These are phyloP conservation scores for Fulmarus glacialis DNA, from an alignment of 2,113 vertebrate species.

Conservation along the genomic window DNA sequence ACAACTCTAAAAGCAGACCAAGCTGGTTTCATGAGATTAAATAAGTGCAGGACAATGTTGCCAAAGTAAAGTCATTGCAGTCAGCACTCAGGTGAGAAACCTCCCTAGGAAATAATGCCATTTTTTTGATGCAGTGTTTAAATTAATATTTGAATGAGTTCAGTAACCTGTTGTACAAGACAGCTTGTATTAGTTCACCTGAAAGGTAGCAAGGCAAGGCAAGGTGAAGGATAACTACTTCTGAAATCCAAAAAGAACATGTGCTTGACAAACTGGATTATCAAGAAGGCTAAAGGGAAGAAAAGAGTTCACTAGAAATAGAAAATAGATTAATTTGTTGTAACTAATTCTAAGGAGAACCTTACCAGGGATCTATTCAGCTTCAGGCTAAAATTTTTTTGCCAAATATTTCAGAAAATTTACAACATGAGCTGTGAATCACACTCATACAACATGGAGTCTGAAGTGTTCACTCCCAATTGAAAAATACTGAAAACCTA, in stretches of 20 bases:
- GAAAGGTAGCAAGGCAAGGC: not conserved
- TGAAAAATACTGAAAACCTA: not conserved
- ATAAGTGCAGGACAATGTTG: not conserved
- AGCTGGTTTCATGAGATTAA: not conserved
- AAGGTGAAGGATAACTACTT: not conserved
- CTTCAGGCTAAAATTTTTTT: not conserved
- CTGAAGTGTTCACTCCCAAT: rapidly evolving
- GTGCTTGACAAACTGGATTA: not conserved
- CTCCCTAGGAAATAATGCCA: not conserved
- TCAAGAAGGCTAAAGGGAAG: not conserved
- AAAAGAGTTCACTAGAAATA: not conserved
- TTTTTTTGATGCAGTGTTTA: not conserved
- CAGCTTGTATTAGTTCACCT: not conserved
- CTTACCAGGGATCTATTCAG: not conserved
- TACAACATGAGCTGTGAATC: not conserved
- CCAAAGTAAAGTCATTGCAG: not conserved
- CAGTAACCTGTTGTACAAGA: not conserved
- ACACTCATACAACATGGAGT: not conserved
- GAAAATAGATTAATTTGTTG: not conserved
- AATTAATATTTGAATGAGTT: not conserved
- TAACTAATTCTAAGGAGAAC: not conserved
- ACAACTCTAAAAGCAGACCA: not conserved
- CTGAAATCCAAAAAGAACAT: not conserved
- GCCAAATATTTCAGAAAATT: not conserved
- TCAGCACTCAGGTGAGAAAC: not conserved